Evolutionary conservation across 2,888 invertebrate genomes (phyloP), one percentile per base, ranked within the genome.

Genomic region (Heliconius sara): DNA sequence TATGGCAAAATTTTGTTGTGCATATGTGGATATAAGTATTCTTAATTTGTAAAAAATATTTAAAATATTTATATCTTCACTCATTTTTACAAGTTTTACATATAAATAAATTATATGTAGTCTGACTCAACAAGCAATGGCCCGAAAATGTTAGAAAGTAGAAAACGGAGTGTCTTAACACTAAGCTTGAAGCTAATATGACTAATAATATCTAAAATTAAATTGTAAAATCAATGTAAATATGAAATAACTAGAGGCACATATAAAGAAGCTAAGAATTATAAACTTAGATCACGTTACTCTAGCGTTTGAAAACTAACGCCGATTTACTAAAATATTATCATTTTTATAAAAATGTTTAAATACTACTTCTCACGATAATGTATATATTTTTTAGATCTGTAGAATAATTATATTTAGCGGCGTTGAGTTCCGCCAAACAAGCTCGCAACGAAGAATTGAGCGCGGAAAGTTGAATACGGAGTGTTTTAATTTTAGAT

Each of bases 301-400:
- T 67, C 16, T 66, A 52, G 34, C 79, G n/a, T 70, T 79, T 71
- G 47, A 71, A 76, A 73, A 79, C 72, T 76, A 67, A 57, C 76
- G 73, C 76, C 79, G n/a, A 10, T 43, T 71, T 73, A 76, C 79
- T 76, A 73, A 76, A 79, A 79, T 73, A 79, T 79, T 79, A 79
- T 76, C 67, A 52, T 52, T 57, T 72, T 65, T 52, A 79, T n/a
- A 73, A n/a, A 39, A 22, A 39, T 60, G 60, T 73, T 57, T 73
- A 65, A 75, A 30, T 67, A 47, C 30, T 66, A 76, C 66, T 47
- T 52, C 25, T n/a, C 52, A 67, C 25, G 22, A 43, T 63, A 25
- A 47, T 65, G 27, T 25, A 39, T 9, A 39, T 39, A 39, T 9
- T 39, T 39, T 9, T 39, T 10, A 39, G 39, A 39, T 39, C 9